These are phyloP conservation scores for Nautilus pompilius DNA, from an alignment of 1,140 invertebrate genomes.

Conservation along the genomic window DNA sequence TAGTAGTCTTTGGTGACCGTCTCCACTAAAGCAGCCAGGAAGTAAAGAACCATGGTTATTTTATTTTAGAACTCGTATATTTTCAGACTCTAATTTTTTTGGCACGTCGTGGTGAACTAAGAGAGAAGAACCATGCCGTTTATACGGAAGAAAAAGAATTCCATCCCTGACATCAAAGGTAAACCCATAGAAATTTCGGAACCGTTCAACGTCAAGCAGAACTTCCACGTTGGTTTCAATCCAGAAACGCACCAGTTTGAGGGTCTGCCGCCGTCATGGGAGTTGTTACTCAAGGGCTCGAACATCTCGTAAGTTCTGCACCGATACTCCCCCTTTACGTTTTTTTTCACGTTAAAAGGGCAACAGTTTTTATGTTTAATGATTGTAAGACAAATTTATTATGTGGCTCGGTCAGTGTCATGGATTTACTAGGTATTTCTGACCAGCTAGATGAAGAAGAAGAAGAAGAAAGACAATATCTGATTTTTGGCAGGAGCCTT, in stretches of 20 bases:
- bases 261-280: conserved; percentile 44
- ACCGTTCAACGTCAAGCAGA: conserved; percentile 41
- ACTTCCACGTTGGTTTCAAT: conserved; percentile 50
- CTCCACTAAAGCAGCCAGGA: too few species aligned
- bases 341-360: not conserved
- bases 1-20: too few species aligned
- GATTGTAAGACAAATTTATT: not conserved
- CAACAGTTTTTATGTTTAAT: not conserved
- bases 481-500: not conserved
- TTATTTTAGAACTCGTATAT: too few species aligned
- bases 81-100: too few species aligned
- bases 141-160: too few species aligned
- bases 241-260: conserved; percentile 37
- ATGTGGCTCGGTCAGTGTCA: not conserved
- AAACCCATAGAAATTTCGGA: conserved; percentile 33
- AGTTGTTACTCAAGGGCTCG: conserved; percentile 31
- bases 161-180: too few species aligned
- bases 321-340: not conserved
- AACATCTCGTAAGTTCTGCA: conserved; percentile 47
- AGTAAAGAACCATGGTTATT: too few species aligned
- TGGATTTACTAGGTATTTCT: not conserved
- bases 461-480: not conserved
- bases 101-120: too few species aligned
- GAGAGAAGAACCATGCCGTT: too few species aligned
- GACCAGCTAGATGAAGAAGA: not conserved